Base-by-base conservation (phyloP, 2,797 vertebrate genomes). In the Galaxias olidus region DNA sequence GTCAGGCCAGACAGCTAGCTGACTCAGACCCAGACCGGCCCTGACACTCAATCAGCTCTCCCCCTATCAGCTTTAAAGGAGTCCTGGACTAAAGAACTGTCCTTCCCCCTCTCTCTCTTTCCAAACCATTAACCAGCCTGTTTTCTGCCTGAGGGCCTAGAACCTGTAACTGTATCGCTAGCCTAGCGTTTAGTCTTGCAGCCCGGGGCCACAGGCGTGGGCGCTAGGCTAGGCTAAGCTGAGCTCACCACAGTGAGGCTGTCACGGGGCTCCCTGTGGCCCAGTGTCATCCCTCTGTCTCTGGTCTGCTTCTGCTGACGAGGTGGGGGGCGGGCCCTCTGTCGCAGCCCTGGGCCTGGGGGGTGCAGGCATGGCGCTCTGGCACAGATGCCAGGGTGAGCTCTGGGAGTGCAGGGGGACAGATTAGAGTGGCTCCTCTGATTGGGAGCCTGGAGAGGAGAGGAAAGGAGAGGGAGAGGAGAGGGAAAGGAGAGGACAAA, bases 371-470 rank as follows among this genome's bases (percentile, higher is more conserved):
- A 76, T 68, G 47, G 18, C 40, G 51, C 10, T 3, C 66, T 17
- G 9, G 15, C 47, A 75, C 10, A 54, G 10, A 63, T 81, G 84
- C 81, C 85, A 86, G 79, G 65, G 67, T 62, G 73, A 65, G 68
- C 62, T 73, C 58, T 63, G 72, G 74, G 50, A 69, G 59, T 75
- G 74, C 13, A 57, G 48, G 58, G n/a, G 56, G 63, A 59, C 61
- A 70, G 71, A 76, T 73, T 57, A 61, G 17, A 56, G 10, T 46
- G 60, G 44, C 40, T 11, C 40, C 40, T 64, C 46, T 44, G 44
- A 13, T 12, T 11, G 53, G 9, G 17, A 11, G 41, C 17, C 7
- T 58, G 19, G 10, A 65, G 42, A 55, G 30, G 57, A 41, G 48
- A 43, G 11, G 65, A 60, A 42, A 63, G 11, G 69, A 48, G 65